A percentile compares a stretch with the other conserved stretches of the same genome.
Evolutionary conservation across 2,888 invertebrate species (phyloP).

Genomic region (Hirtodrosophila alboralis): DNA sequence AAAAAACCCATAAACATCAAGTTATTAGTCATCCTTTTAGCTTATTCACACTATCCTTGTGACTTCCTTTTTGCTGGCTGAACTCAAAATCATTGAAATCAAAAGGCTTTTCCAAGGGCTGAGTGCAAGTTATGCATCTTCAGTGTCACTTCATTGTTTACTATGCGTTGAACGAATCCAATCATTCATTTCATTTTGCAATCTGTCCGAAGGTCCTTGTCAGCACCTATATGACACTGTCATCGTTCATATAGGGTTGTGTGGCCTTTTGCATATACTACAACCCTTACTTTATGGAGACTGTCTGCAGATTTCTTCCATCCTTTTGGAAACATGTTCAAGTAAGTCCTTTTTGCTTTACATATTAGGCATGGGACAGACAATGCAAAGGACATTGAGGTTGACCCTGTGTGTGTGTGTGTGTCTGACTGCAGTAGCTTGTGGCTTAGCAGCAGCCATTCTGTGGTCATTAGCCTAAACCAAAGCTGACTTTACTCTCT

Average conservation of each 20-base stretch:
- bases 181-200: constrained; percentile 68
- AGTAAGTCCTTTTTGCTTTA: constrained; percentile 41
- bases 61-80: background rate
- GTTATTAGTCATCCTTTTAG: too few species aligned
- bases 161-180: constrained; percentile 55
- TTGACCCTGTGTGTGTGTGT: constrained; percentile 37
- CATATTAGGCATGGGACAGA: constrained; percentile 42
- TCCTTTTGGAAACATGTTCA: constrained; percentile 29
- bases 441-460: constrained; percentile 70
- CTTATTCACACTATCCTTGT: too few species aligned
- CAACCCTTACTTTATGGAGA: too few species aligned
- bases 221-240: constrained; percentile 48
- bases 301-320: constrained; percentile 24
- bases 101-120: constrained; percentile 11
- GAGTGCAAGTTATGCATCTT: constrained; percentile 30
- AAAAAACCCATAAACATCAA: too few species aligned
- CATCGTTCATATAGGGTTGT: constrained; percentile 42
- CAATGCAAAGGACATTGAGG: constrained; percentile 63
- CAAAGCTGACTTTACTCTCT: constrained; percentile 70
- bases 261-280: background rate
- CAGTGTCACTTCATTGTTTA: constrained; percentile 51
- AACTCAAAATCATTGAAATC: constrained; percentile 4
- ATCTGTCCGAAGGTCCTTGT: constrained; percentile 45
- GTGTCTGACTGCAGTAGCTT: constrained; percentile 64
- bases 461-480: constrained; percentile 79